phyloP scores from a whole-genome alignment of 2,797 vertebrate species.

The Dendrocincla tyrannina region DNA sequence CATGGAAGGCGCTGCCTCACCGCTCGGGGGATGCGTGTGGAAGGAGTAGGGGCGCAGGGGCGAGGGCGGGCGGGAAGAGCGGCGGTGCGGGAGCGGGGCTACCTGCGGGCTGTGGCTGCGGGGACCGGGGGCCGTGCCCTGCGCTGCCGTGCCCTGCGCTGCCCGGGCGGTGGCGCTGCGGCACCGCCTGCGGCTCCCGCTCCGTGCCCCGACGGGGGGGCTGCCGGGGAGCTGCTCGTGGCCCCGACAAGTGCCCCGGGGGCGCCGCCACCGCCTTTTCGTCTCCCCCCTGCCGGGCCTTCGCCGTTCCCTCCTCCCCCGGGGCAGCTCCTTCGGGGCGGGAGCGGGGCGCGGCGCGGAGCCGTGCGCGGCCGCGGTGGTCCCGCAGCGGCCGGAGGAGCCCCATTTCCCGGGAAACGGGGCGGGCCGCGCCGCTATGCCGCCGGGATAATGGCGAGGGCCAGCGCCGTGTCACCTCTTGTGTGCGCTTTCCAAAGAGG shows the following conservation, averaged over 20 bases:
- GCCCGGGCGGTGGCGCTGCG: conserved; percentile 65
- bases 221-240: not conserved
- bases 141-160: too few species aligned
- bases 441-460: conserved; percentile 91
- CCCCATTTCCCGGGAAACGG: conserved; percentile 89
- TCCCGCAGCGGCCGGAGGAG: not conserved
- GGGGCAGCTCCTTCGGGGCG: not conserved
- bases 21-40: too few species aligned
- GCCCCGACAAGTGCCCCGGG: not conserved
- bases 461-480: conserved; percentile 87
- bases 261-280: too few species aligned
- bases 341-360: not conserved
- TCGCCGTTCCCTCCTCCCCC: not conserved
- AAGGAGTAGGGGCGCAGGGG: not conserved
- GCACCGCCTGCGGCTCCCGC: not conserved
- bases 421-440: conserved; percentile 89
- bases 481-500: conserved; percentile 85
- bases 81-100: fast-evolving
- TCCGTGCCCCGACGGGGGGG: not conserved
- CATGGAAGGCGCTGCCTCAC: fast-evolving
- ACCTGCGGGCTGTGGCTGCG: not conserved
- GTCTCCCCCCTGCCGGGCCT: not conserved
- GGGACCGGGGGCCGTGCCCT: too few species aligned
- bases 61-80: not conserved
- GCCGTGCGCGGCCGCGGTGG: not conserved